Base-by-base conservation (phyloP, 2,113 vertebrate species). In the Salminus brasiliensis region DNA sequence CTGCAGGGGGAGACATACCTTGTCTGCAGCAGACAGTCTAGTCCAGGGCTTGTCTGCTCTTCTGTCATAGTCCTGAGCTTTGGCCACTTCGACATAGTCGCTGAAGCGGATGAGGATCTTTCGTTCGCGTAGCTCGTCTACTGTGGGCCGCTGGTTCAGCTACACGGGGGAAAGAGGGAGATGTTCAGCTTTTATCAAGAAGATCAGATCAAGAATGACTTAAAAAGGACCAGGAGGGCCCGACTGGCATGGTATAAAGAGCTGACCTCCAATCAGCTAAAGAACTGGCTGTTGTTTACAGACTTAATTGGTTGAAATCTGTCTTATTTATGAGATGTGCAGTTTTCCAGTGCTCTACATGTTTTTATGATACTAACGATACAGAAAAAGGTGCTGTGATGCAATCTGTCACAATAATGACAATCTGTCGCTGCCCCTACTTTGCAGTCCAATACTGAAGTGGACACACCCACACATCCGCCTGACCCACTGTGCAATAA, bases 41-140 rank as follows among this genome's bases (percentile, higher is more conserved):
- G 97, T 99, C 97, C 97, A 99, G 2, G 97, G 97, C 81, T 99
- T 99, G 90, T 99, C 97, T 0, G 97, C 96, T 70, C 97, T 88
- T 74, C 97, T 90, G 94, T 99, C 97, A 0, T 99, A 99, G 92
- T 99, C 97, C 94, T 99, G 97, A 86, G 97, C 97, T 94, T 97
- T 98, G 47, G 97, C 97, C 92, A 99, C 97, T 89, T 99, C 97
- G 87, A 99, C 97, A 0, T 99, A 99, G 82, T 99, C 97, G 8
- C 97, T 99, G 91, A 99, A 99, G 70, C 97, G 95, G 74, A 99
- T 99, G 85, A 99, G 94, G 83, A 99, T 99, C 91, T 98, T 99
- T 79, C 97, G 93, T 91, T 99, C 96, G 78, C 97, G 93, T 80
- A 99, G 89, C 88, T 99, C 97, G 47, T 98, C 97, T 29, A 99